Conservation (phyloP, 2,888 invertebrate species). For the Petrolisthes manimaculis region DNA sequence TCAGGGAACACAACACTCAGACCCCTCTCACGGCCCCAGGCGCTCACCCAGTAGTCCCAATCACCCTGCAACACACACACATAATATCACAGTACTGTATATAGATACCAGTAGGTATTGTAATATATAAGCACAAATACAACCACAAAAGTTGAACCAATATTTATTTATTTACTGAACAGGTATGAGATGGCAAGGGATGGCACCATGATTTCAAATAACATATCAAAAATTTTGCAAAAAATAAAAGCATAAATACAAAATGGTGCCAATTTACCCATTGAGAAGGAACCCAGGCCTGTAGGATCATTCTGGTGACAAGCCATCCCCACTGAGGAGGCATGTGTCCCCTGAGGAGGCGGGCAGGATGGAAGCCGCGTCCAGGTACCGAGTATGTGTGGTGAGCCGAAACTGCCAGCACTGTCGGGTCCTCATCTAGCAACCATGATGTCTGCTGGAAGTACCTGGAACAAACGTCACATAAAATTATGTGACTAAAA, state of each 20-base stretch:
- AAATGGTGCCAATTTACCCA: slow-evolving; percentile 11
- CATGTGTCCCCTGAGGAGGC: slow-evolving; percentile 25
- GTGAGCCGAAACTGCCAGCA: slow-evolving; percentile 33
- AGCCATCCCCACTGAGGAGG: slow-evolving; percentile 53
- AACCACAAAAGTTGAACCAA: no score
- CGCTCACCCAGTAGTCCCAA: slow-evolving; percentile 48
- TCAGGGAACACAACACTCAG: slow-evolving; percentile 35
- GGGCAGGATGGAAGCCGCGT: slow-evolving; percentile 17
- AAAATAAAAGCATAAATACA: no score
- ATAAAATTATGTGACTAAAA: not conserved
- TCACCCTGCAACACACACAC: slow-evolving; percentile 22
- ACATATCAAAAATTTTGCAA: no score
- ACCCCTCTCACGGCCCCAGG: not conserved
- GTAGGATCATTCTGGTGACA: slow-evolving; percentile 6
- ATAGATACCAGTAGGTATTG: no score
- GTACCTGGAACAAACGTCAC: slow-evolving; percentile 24
- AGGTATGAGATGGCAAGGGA: no score
- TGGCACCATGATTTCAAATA: no score
- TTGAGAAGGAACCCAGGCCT: slow-evolving; percentile 35
- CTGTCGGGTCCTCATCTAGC: slow-evolving; percentile 28
- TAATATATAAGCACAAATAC: no score
- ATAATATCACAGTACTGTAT: no score
- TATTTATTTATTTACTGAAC: no score
- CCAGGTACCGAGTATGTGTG: slow-evolving; percentile 28
- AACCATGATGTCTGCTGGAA: slow-evolving; percentile 41